Evolutionary conservation across 2,797 vertebrate species (phyloP), one percentile per base, ranked within the genome.

Genomic region (Synaphobranchus kaupii): DNA sequence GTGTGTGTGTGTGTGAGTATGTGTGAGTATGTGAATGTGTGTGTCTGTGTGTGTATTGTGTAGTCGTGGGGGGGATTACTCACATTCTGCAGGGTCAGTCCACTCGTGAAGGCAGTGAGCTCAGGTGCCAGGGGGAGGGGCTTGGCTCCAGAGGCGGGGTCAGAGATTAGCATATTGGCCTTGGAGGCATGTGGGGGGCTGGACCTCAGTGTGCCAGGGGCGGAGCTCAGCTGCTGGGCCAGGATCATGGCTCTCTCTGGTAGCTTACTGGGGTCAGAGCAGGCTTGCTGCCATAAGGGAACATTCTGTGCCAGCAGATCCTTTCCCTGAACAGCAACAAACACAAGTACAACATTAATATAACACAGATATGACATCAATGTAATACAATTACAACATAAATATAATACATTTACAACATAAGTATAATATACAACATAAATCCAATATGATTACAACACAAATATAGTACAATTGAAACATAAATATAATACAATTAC

Each of bases 231-330:
- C 86, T 99, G 98, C 94, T 98, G 98, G 93, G 98, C 96, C 89
- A 99, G 95, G 90, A 98, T 96, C 88, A 97, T 94, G 15, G 98
- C 98, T 1, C 98, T 96, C 15, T 99, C 99, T 0, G 99, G 98
- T 90, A 99, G 96, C 94, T 99, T 99, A 96, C 97, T 98, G 91
- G 98, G 98, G 89, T 99, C 98, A 0, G 97, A 96, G 82, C 98
- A 98, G 87, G 98, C 96, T 50, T 99, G 98, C 90, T 98, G 98
- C 98, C 98, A 99, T 89, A 98, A 92, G 0, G 98, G 98, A 90
- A 99, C 97, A 95, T 99, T 99, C 96, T 99, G 98, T 0, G 97
- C 97, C 90, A 99, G 94, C 88, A 99, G 95, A 91, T 99, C 98
- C 93, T 99, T 99, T 87, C 98, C 98, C 98, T 99, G 91, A 12